Evolutionary conservation across 1,140 invertebrate genomes (phyloP), one percentile per base, ranked within the genome.

Genomic region (Holcopasites calliopsidis): DNA sequence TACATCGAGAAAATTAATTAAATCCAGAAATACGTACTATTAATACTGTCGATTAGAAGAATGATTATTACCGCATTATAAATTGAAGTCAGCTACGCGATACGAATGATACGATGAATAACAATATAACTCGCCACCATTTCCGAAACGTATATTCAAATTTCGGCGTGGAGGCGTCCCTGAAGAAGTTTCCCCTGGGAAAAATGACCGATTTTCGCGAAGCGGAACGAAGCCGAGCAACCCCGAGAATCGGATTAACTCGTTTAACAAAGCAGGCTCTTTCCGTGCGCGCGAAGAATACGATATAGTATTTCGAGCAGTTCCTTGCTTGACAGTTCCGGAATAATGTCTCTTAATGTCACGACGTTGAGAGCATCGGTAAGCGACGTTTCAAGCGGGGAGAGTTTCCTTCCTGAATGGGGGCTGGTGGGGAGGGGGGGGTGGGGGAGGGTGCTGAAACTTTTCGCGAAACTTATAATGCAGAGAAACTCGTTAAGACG

Each of bases 391-490:
- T 77, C 65, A 55, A 77, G 26, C 57, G 18, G 50, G 23, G 38
- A 40, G 40, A 71, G 44, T 47, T 72, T 54, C 28, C 21, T 61
- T 49, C 60, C 64, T 69, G 70, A 82, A 82, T 72, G 52, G 66
- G 72, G 79, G n/a, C n/a, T n/a, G n/a, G n/a, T n/a, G n/a, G n/a
- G n/a, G n/a, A n/a, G n/a, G n/a, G n/a, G n/a, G n/a, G n/a, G n/a
- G n/a, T n/a, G n/a, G n/a, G n/a, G n/a, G n/a, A n/a, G n/a, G n/a
- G n/a, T n/a, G n/a, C 58, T 72, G 55, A 49, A 82, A 82, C 80
- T 82, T 82, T 82, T 49, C 65, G 49, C 54, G 61, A 62, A 79
- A 83, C 80, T 82, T 82, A 82, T 82, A 79, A 82, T 68, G 69
- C 69, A 50, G 38, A 28, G 40, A 54, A 68, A 66, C 82, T 84